A percentile compares a stretch with the other conserved stretches of the same genome.
phyloP scores from a whole-genome alignment of 2,888 invertebrate species.

The Drosophila siamana region DNA sequence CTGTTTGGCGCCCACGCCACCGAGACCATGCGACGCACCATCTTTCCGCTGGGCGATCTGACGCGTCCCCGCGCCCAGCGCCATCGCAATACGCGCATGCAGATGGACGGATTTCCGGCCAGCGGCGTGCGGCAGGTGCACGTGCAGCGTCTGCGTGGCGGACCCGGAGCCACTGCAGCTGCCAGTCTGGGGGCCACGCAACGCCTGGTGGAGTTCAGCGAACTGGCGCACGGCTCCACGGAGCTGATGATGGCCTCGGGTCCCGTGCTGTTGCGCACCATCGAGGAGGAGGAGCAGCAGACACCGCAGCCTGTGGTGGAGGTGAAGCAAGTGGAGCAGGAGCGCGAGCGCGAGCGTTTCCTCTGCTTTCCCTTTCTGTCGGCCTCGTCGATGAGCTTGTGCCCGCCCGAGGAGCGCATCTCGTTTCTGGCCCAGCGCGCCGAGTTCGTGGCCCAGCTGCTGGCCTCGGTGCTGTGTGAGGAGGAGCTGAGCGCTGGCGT shows the following conservation, averaged over 20 bases:
- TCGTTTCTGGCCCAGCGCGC: slow-evolving; percentile 56
- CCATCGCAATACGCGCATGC: slow-evolving; percentile 18
- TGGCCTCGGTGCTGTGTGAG: slow-evolving; percentile 61
- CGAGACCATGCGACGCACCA: slow-evolving; percentile 31
- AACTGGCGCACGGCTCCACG: slow-evolving; percentile 20
- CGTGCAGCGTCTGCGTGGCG: slow-evolving; percentile 34
- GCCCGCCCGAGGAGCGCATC: slow-evolving; percentile 29
- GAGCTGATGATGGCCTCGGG: slow-evolving; percentile 27
- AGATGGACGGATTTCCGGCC: slow-evolving; percentile 23
- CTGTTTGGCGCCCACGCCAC: slow-evolving; percentile 22
- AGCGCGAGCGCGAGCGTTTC: slow-evolving; percentile 45
- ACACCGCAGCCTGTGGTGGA: slow-evolving; percentile 7
- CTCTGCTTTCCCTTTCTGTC: slow-evolving; percentile 54
- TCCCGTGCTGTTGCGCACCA: slow-evolving; percentile 25
- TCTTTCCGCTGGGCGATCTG: slow-evolving; percentile 23
- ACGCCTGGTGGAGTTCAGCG: slow-evolving; percentile 40
- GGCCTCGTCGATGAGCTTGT: not conserved
- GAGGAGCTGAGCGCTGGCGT: slow-evolving; percentile 42
- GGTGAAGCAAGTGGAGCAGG: slow-evolving; percentile 34
- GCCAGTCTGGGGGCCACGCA: not conserved
- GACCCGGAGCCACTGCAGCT: slow-evolving; percentile 11
- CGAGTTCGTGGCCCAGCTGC: slow-evolving; percentile 65
- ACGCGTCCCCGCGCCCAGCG: slow-evolving; percentile 22
- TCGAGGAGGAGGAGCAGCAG: slow-evolving; percentile 46
- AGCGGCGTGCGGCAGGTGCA: slow-evolving; percentile 28